phyloP scores from a whole-genome alignment of 2,113 vertebrate species.

The Rissa tridactyla region DNA sequence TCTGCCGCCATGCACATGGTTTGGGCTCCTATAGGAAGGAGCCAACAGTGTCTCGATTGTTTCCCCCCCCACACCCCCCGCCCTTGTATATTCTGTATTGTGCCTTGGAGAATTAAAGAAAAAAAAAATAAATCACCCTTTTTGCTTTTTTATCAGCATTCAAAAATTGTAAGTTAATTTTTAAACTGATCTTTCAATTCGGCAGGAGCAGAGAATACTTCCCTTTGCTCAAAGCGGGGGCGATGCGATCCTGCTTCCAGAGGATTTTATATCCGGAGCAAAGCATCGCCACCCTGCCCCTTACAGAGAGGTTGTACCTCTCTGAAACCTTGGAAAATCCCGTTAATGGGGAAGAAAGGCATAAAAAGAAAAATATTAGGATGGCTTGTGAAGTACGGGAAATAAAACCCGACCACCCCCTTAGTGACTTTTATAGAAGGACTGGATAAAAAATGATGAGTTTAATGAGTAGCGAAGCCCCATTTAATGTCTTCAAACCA shows the following conservation, averaged over 20 bases:
- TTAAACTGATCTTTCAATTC: constrained; percentile 5
- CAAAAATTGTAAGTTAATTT: not conserved
- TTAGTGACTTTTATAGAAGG: not conserved
- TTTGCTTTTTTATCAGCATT: not conserved
- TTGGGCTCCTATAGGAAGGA: constrained; percentile 55
- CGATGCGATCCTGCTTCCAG: not conserved
- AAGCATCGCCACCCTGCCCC: not conserved
- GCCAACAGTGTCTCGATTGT: constrained; percentile 47
- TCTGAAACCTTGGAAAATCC: not conserved
- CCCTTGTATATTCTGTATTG: constrained; percentile 23
- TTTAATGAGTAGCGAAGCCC: not conserved
- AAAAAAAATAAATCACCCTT: not conserved
- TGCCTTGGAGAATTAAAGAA: constrained; percentile 22
- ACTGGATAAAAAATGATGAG: not conserved
- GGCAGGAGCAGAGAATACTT: not conserved
- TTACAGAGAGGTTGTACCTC: not conserved
- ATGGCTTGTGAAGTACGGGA: not conserved
- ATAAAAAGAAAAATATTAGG: no score
- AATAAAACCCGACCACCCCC: not conserved
- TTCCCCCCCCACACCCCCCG: not conserved
- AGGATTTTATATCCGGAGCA: not conserved
- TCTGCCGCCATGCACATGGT: constrained; percentile 41
- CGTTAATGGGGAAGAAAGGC: not conserved
- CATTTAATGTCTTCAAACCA: not conserved
- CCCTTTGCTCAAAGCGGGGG: not conserved